phyloP scores from a whole-genome alignment of 53 echinoderm and acorn worm genomes.

The Stichopus horrens region DNA sequence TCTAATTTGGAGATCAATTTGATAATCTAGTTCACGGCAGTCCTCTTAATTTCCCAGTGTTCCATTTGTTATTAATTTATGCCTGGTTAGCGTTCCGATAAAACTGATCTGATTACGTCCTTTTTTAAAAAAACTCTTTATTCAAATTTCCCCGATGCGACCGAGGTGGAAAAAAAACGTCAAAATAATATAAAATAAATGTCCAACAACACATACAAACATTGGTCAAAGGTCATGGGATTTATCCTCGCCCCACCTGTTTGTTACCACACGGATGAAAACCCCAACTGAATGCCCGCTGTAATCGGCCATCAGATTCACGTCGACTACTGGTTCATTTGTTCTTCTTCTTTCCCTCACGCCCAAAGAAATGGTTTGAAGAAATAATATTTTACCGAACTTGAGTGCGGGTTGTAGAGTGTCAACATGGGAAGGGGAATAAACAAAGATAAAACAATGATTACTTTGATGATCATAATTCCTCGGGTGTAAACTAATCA shows the following conservation, averaged over 20 bases:
- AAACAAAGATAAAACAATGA: no score
- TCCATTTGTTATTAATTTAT: not conserved
- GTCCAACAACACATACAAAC: not conserved
- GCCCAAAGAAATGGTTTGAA: no score
- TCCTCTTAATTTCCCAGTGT: slow-evolving; percentile 1
- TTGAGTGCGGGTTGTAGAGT: no score
- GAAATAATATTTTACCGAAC: no score
- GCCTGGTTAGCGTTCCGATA: not conserved
- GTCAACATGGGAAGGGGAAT: no score
- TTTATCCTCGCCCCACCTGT: slow-evolving; percentile 14
- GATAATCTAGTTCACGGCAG: not conserved
- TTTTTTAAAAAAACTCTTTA: not conserved
- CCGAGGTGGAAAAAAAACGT: no score
- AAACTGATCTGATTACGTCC: not conserved
- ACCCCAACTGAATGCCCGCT: not conserved
- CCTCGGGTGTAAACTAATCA: no score
- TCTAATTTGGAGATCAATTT: slow-evolving; percentile 9
- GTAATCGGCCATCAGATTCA: not conserved
- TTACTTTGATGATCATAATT: no score
- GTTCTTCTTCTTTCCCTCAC: no score
- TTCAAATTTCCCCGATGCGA: not conserved
- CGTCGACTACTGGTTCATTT: no score
- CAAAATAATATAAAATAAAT: not conserved
- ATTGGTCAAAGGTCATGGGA: not conserved
- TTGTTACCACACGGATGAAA: slow-evolving; percentile 11